Base-by-base conservation (phyloP, 2,113 vertebrate genomes). In the Odocoileus hemionus region DNA sequence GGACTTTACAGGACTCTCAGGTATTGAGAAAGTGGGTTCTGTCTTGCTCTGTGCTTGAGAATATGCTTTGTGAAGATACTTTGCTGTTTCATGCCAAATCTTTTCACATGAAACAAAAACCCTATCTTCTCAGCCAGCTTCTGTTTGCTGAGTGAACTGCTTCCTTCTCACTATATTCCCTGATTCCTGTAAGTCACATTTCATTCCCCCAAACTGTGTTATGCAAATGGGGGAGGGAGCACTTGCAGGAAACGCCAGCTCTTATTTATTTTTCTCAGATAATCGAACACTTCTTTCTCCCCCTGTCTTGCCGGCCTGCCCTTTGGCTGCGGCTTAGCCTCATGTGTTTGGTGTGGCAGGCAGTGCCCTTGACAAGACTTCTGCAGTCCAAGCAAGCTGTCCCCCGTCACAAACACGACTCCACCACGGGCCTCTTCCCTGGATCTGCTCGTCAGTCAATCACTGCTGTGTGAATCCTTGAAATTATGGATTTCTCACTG, bases 101-200 rank as follows among this genome's bases (percentile, higher is more conserved):
- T 86, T 96, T 80, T 85, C 86, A 5, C n/a, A 50, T 15, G 58
- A 92, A 91, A 87, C 52, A 89, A 86, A 83, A 94, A 43, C 52
- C 58, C 33, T 23, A 78, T 85, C 50, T 95, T 84, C 1, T 54
- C 21, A 90, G 57, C 8, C 57, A 80, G 43, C 85, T 93, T 95
- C 64, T 85, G 13, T 50, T 74, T 76, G 47, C 76, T 86, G 28
- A 86, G 60, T 36, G 55, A 79, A 3, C 70, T 74, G 61, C 76
- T 61, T 94, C 47, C 12, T 45, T 90, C 45, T 74, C 39, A 36
- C 12, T 52, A 39, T 28, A 17, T 17, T 95, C 82, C 3, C 25
- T 83, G 39, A 47, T 23, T 91, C 33, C 50, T n/a, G 13, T 39
- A 74, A 80, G 78, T 83, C 16, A 39, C 19, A 87, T 89, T 95